A percentile compares a stretch with the other conserved stretches of the same genome.
phyloP scores from a whole-genome alignment of 2,797 vertebrate species.

The Tenualosa thibaudeaui region DNA sequence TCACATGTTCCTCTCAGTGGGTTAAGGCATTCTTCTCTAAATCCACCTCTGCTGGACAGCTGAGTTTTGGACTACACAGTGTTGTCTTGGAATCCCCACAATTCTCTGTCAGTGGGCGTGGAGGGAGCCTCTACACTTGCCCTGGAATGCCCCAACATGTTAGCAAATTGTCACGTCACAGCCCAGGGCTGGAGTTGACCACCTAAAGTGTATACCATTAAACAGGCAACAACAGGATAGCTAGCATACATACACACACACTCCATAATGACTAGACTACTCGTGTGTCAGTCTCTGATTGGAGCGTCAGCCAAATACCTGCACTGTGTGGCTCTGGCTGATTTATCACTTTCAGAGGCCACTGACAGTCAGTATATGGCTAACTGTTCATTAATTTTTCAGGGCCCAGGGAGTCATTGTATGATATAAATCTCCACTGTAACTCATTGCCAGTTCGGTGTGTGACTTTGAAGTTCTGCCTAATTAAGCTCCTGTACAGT shows the following conservation, averaged over 20 bases:
- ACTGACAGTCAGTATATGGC: conserved; percentile 60
- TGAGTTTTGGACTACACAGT: not conserved
- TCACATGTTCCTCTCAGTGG: not conserved
- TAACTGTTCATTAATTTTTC: conserved; percentile 71
- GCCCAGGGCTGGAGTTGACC: not conserved
- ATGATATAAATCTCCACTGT: conserved; percentile 66
- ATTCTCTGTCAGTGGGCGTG: not conserved
- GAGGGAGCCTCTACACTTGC: not conserved
- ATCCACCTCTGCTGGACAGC: not conserved
- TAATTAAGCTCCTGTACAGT: conserved; percentile 68
- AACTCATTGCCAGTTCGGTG: conserved; percentile 53
- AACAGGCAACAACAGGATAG: not conserved
- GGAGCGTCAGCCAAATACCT: conserved; percentile 40
- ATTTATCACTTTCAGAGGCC: conserved; percentile 57
- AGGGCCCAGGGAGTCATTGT: conserved; percentile 58
- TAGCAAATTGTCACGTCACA: not conserved
- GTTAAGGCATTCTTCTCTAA: not conserved
- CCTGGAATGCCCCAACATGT: not conserved
- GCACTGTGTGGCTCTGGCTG: conserved; percentile 54
- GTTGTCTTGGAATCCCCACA: not conserved
- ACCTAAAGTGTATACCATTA: not conserved
- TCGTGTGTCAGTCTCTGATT: not conserved
- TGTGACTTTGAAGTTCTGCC: conserved; percentile 68
- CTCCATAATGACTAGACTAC: not conserved
- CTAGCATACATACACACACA: not conserved